Evolutionary conservation across 2,113 vertebrate genomes (phyloP), one percentile per base, ranked within the genome.

Genomic region (Urocynchramus pylzowi): DNA sequence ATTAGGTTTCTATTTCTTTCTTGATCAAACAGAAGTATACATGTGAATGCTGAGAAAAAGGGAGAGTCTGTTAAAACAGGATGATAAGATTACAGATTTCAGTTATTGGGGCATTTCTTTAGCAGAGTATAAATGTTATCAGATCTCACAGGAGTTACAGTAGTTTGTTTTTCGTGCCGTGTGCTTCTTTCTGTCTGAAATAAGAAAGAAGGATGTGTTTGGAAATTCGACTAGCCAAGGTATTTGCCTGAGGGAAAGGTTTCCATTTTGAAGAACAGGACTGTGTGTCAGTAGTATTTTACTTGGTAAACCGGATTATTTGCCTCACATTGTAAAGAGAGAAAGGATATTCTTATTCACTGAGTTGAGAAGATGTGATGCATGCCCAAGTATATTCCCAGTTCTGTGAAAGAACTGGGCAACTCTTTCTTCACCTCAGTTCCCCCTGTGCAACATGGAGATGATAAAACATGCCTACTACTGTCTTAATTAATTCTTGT

Each of bases 401-500:
- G 79, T 23, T 84, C 59, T 88, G 42, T 70, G 68, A 39, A 94
- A 74, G 63, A 88, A 67, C 3, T 89, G 78, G 81, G 57, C 61
- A 85, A 69, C 41, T 33, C 44, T 63, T 82, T 91, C 91, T 90
- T 96, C 60, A 94, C 92, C 95, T 97, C 90, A 93, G 85, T 83
- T 96, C 93, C 91, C 91, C 93, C 85, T 91, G 35, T 93, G 85
- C 70, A 96, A 74, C 47, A 47, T 12, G 50, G 90, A 95, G 87
- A 65, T 90, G 75, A 97, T 93, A 88, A 93, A 94, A 96, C 95
- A 93, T 96, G 93, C 75, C 95, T 92, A 17, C 54, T 88, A 83
- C 91, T 88, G 63, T 86, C 92, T 96, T 96, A 95, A 97, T 97
- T 96, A 97, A 95, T 95, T 95, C 56, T 77, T 70, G 42, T 75